These are phyloP conservation scores for Myotis lucifugus DNA, from an alignment of 2,113 vertebrate species.

Conservation along the genomic window DNA sequence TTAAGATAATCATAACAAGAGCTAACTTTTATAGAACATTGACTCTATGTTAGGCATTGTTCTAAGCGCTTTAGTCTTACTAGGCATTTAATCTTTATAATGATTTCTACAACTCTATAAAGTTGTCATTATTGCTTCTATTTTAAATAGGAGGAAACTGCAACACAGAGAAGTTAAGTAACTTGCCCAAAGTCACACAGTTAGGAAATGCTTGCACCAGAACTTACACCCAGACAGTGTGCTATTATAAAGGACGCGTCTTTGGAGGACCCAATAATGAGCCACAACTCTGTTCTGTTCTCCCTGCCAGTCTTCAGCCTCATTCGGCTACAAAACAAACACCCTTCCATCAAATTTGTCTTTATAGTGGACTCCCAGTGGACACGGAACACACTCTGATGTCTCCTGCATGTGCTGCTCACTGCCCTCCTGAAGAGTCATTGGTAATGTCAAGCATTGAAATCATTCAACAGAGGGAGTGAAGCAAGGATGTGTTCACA, in stretches of 20 bases:
- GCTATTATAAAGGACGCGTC: not conserved
- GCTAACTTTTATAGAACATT: not conserved
- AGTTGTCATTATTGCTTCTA: not conserved
- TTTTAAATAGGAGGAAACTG: not conserved
- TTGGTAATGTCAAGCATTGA: not conserved
- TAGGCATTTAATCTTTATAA: not conserved
- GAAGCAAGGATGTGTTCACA: not conserved
- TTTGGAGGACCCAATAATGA: not conserved
- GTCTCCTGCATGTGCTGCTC: not conserved
- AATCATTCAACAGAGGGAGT: not conserved
- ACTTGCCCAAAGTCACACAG: conserved; percentile 24
- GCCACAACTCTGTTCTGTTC: not conserved
- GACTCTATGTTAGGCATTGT: not conserved
- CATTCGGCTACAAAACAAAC: not conserved
- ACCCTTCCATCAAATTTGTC: not conserved
- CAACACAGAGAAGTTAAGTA: not conserved
- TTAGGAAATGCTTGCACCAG: not conserved
- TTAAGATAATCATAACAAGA: not conserved
- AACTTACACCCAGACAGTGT: not conserved
- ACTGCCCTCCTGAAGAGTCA: not conserved
- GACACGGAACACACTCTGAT: not conserved
- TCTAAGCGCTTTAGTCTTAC: not conserved
- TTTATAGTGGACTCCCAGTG: not conserved
- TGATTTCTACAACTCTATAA: not conserved
- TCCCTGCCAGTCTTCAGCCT: not conserved